Percentiles rank a stretch among this genome's conserved stretches.
Conservation (phyloP, 2,888 invertebrate species). For the Lasioglossum marginatum region DNA sequence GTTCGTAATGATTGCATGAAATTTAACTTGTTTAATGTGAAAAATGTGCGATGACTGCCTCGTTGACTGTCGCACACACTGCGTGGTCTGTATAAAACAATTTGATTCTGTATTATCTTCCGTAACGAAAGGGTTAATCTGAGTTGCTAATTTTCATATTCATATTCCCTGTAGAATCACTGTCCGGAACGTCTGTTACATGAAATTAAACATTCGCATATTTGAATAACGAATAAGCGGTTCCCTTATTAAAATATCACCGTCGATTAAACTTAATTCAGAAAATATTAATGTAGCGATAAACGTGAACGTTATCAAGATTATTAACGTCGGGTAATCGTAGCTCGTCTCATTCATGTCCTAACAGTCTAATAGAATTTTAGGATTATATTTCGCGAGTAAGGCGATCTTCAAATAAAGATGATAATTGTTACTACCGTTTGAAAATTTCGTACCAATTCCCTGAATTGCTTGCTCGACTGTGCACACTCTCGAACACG, state of each 20-base stretch:
- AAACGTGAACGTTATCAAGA: not conserved
- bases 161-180: not conserved
- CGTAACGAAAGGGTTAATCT: no score
- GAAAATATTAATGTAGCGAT: not conserved
- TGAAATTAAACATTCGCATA: not conserved
- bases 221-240: not conserved
- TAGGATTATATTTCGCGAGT: not conserved
- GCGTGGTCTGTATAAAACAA: no score
- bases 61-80: no score
- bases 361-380: not conserved
- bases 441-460: not conserved
- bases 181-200: not conserved
- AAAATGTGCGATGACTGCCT: no score
- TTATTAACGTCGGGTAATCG: not conserved
- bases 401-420: not conserved
- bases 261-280: not conserved
- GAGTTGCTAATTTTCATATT: not conserved
- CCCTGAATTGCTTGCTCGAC: not conserved
- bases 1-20: no score
- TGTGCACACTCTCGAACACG: not conserved
- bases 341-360: not conserved
- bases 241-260: not conserved
- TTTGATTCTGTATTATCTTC: no score
- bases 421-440: not conserved
- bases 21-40: no score